Evolutionary conservation across 2,888 invertebrate genomes (phyloP).

Genomic region (Calameuta pallipes): DNA sequence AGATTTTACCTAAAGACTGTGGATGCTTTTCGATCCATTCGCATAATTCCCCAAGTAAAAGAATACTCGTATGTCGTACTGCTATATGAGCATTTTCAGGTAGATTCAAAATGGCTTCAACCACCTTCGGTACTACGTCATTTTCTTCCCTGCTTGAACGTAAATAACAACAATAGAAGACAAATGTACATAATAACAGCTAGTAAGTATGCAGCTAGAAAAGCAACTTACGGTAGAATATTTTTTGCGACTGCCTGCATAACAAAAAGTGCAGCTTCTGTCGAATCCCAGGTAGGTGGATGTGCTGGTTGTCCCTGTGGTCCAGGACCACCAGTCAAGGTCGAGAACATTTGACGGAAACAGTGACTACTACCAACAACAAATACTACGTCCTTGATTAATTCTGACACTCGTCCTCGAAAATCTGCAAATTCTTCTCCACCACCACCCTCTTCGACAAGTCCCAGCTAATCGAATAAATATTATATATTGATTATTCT

Average conservation of each 20-base stretch:
- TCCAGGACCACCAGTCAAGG: conserved; percentile 67
- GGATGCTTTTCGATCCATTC: conserved; percentile 96
- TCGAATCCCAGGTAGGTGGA: conserved; percentile 88
- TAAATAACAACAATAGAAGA: conserved; percentile 5
- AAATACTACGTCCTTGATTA: conserved; percentile 97
- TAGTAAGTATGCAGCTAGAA: neutral
- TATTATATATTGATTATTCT: neutral
- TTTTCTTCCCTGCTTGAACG: conserved; percentile 80
- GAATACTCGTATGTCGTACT: conserved; percentile 88
- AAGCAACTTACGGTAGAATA: conserved; percentile 84
- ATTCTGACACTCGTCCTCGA: conserved; percentile 87
- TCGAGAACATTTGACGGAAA: conserved; percentile 90
- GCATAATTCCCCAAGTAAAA: conserved; percentile 88
- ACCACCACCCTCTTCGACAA: conserved; percentile 67
- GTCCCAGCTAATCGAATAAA: conserved; percentile 46
- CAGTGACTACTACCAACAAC: conserved; percentile 93
- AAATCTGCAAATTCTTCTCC: conserved; percentile 82
- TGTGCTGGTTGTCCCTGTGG: conserved; percentile 66
- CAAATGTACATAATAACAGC: neutral
- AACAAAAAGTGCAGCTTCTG: conserved; percentile 93
- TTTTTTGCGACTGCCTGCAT: conserved; percentile 97
- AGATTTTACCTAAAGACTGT: conserved; percentile 73
- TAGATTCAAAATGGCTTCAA: conserved; percentile 88
- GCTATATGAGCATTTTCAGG: conserved; percentile 86
- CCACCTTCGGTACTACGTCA: conserved; percentile 92